Conservation (phyloP, 2,888 invertebrate genomes). For the Agrochola circellaris region DNA sequence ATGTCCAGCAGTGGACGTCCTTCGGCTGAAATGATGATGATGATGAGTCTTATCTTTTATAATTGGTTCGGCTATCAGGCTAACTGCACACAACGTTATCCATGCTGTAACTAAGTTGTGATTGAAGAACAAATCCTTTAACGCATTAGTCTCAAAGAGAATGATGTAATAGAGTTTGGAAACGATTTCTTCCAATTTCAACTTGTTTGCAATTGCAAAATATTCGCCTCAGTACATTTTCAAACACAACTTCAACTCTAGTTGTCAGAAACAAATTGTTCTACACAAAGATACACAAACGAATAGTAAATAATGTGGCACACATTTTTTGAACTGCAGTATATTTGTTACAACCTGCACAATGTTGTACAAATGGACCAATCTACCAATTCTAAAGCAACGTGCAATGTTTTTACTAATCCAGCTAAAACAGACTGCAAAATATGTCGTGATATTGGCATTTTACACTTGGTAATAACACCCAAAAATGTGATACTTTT, state of each 20-base stretch:
- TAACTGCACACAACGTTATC: neutral
- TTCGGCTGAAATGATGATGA: too few relatives aligned
- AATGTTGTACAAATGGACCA: constrained; percentile 1
- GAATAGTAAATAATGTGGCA: constrained; percentile 11
- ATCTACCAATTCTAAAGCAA: neutral
- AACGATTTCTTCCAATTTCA: neutral
- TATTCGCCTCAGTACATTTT: constrained; percentile 28
- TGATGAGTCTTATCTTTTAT: neutral
- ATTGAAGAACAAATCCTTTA: neutral
- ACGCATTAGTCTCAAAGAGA: neutral
- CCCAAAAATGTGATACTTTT: too few relatives aligned
- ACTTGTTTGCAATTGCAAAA: constrained; percentile 11
- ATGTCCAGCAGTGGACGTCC: too few relatives aligned
- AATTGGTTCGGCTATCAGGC: neutral
- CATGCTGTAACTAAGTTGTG: too few relatives aligned
- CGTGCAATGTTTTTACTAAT: neutral
- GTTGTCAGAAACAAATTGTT: constrained; percentile 18
- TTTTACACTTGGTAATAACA: neutral
- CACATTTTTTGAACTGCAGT: constrained; percentile 31
- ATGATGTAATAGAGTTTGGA: neutral
- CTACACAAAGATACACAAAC: too few relatives aligned
- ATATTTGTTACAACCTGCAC: constrained; percentile 2
- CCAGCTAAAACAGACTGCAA: neutral
- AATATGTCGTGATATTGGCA: neutral
- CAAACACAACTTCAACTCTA: constrained; percentile 3